Conservation (phyloP, 2,888 invertebrate species). For the Pardosa pseudoannulata region DNA sequence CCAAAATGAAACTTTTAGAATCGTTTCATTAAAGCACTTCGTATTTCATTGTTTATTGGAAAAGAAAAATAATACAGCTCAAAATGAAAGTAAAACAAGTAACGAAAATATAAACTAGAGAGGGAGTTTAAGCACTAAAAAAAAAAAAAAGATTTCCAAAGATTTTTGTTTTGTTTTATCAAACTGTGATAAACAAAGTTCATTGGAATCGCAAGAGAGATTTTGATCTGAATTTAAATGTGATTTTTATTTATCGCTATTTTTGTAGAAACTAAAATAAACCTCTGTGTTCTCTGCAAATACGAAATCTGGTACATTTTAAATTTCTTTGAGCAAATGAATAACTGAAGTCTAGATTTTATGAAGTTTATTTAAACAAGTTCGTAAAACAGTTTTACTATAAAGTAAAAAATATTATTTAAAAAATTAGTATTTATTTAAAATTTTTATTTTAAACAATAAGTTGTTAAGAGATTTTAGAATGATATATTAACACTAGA, state of each 20-base stretch:
- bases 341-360: too few species aligned
- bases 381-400: too few species aligned
- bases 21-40: slow-evolving; percentile 1
- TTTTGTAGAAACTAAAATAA: neutral
- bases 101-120: neutral
- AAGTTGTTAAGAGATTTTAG: too few species aligned
- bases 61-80: neutral
- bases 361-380: too few species aligned
- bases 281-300: neutral
- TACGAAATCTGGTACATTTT: neutral
- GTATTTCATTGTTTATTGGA: neutral
- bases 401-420: too few species aligned
- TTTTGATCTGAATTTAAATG: neutral
- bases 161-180: neutral
- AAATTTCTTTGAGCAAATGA: too few species aligned
- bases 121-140: neutral
- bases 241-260: neutral
- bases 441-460: too few species aligned
- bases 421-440: too few species aligned
- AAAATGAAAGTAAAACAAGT: slow-evolving; percentile 4
- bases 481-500: too few species aligned
- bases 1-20: neutral
- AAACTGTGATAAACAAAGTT: slow-evolving; percentile 2
- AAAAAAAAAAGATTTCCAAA: neutral
- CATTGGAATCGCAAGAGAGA: neutral